Percentiles rank a stretch among this genome's conserved stretches.
phyloP scores from a whole-genome alignment of 2,888 invertebrate species.

The Cheilosia impressa region DNA sequence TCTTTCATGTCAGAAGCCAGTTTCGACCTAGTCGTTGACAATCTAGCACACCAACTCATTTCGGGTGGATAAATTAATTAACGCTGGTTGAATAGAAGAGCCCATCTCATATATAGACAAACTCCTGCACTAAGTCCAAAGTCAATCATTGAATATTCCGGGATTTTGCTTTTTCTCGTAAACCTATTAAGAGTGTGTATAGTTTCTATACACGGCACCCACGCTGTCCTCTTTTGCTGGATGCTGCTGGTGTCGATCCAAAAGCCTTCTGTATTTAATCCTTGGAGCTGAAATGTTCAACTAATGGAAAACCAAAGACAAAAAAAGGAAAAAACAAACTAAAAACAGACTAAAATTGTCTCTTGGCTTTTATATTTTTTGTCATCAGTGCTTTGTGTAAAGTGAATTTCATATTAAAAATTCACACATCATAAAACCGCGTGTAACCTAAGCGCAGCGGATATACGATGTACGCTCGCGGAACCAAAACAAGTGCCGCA shows the following conservation, averaged over 20 bases:
- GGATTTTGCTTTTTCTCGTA: slow-evolving; percentile 55
- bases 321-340: neutral
- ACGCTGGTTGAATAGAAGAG: slow-evolving; percentile 53
- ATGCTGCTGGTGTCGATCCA: slow-evolving; percentile 35
- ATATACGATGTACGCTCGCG: slow-evolving; percentile 22
- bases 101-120: slow-evolving; percentile 19
- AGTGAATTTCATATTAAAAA: slow-evolving; percentile 64
- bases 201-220: slow-evolving; percentile 35
- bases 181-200: slow-evolving; percentile 57
- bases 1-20: too few species aligned
- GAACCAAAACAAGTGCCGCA: slow-evolving; percentile 31
- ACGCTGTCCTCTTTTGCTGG: slow-evolving; percentile 11
- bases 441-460: slow-evolving; percentile 32
- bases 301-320: slow-evolving; percentile 47
- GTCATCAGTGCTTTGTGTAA: slow-evolving; percentile 15
- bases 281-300: slow-evolving; percentile 63
- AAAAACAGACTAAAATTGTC: slow-evolving; percentile 22
- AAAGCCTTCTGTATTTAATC: slow-evolving; percentile 58
- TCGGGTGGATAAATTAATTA: slow-evolving; percentile 58
- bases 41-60: neutral
- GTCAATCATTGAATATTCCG: slow-evolving; percentile 69
- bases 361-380: slow-evolving; percentile 8
- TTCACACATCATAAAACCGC: slow-evolving; percentile 69
- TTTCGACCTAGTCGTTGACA: too few species aligned
- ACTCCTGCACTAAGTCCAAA: slow-evolving; percentile 57